Conservation (phyloP, 2,113 vertebrate species). For the Crotalus helleri region DNA sequence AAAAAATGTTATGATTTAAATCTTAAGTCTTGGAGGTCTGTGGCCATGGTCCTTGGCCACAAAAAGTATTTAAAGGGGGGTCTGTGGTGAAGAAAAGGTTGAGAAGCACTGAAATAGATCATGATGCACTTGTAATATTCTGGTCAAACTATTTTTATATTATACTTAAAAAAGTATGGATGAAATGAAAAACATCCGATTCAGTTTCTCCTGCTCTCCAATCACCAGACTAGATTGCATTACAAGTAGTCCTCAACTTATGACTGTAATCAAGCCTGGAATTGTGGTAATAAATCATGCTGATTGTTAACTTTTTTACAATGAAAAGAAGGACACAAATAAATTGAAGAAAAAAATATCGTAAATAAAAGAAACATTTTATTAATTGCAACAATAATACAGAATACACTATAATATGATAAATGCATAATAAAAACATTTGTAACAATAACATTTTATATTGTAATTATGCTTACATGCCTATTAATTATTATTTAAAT, state of each 20-base stretch:
- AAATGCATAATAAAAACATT: too few relatives aligned
- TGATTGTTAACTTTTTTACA: background rate
- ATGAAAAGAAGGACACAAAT: too few relatives aligned
- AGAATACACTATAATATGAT: too few relatives aligned
- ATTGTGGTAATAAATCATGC: background rate
- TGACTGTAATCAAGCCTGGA: background rate
- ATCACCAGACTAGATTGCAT: background rate
- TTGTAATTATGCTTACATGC: too few relatives aligned
- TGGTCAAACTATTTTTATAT: background rate
- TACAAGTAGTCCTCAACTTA: background rate
- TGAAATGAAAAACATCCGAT: slow-evolving; percentile 3
- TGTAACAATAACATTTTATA: too few relatives aligned
- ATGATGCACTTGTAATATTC: background rate
- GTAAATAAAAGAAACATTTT: too few relatives aligned
- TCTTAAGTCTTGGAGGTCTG: background rate
- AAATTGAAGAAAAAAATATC: too few relatives aligned
- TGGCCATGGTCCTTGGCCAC: background rate
- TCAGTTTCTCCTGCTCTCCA: background rate
- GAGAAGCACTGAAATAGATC: background rate
- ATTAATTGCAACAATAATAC: too few relatives aligned
- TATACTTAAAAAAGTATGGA: background rate
- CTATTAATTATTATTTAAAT: too few relatives aligned
- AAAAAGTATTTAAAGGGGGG: background rate
- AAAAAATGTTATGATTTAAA: background rate
- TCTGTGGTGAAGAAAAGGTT: background rate